Base-by-base conservation (phyloP, 2,113 vertebrate species). In the Pteropus alecto region DNA sequence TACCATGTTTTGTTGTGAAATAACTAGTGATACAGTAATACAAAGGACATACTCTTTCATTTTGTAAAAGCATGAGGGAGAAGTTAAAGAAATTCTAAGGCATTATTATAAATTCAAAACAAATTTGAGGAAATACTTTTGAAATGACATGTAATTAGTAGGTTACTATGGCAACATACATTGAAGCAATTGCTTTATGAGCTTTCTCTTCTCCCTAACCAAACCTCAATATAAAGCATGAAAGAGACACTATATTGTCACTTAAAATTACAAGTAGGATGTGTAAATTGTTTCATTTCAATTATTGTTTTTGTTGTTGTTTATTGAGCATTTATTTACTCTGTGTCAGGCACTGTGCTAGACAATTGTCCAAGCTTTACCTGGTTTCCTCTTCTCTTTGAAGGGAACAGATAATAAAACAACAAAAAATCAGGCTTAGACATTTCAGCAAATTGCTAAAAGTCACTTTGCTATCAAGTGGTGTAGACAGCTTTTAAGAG, bases 31-130 rank as follows among this genome's bases (percentile, higher is more conserved):
- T 95, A 93, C 67, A 93, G 92, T 68, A 93, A 41, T 74, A 93
- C 16, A 77, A 54, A 95, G 38, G 60, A 1, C 86, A 95, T 88
- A 83, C 93, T 88, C 96, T 97, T 97, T 98, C 96, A 97, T 98
- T 98, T 98, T 98, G 97, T 87, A 97, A 73, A 96, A 96, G 98
- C 98, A 97, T 93, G 97, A 95, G 92, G 85, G 90, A 95, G 96
- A 94, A 90, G 78, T 94, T 87, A 97, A 98, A 97, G 97, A 98
- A 98, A 98, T 97, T 98, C 97, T 98, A 98, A 98, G 97, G 73
- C 86, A 90, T 94, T 96, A 95, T 98, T 93, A 85, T 63, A 84
- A 96, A 96, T 96, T 73, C 92, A 78, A 95, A 85, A 93, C 81
- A 92, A 38, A 97, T 98, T 90, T 97, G 93, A 97, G 91, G 95